phyloP scores from a whole-genome alignment of 2,797 vertebrate genomes.

The Bradypus variegatus region DNA sequence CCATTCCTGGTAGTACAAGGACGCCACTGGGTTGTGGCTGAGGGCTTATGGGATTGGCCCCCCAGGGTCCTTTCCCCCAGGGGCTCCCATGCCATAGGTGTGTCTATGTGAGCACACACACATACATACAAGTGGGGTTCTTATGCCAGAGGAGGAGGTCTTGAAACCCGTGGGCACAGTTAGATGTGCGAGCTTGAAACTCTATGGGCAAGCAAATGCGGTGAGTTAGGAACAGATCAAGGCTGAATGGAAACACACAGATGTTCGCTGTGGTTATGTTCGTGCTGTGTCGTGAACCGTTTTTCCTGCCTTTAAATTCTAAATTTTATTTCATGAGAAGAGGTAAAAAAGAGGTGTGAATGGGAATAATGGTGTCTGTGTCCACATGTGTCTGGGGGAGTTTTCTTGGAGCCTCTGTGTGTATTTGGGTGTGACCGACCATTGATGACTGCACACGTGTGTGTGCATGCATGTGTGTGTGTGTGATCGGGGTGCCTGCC shows the following conservation, averaged over 20 bases:
- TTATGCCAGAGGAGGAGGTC: background rate
- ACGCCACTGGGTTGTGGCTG: background rate
- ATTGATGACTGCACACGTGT: background rate
- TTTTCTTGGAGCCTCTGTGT: background rate
- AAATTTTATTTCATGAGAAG: background rate
- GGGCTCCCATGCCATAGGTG: background rate
- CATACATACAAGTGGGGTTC: background rate
- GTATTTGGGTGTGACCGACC: background rate
- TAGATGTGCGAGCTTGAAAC: background rate
- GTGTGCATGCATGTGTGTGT: background rate
- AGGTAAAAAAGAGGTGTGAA: background rate
- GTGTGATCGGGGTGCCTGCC: background rate
- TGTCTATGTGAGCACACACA: background rate
- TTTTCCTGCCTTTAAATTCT: background rate
- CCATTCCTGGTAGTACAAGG: background rate
- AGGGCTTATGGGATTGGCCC: background rate
- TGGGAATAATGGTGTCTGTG: background rate
- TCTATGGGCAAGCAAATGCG: background rate
- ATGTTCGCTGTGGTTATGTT: background rate
- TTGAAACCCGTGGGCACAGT: background rate
- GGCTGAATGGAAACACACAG: background rate
- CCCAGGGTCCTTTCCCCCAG: background rate
- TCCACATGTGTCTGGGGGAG: background rate
- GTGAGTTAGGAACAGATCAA: background rate
- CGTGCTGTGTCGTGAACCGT: background rate